phyloP scores from a whole-genome alignment of 2,888 invertebrate genomes.

The Eilema sororculum region DNA sequence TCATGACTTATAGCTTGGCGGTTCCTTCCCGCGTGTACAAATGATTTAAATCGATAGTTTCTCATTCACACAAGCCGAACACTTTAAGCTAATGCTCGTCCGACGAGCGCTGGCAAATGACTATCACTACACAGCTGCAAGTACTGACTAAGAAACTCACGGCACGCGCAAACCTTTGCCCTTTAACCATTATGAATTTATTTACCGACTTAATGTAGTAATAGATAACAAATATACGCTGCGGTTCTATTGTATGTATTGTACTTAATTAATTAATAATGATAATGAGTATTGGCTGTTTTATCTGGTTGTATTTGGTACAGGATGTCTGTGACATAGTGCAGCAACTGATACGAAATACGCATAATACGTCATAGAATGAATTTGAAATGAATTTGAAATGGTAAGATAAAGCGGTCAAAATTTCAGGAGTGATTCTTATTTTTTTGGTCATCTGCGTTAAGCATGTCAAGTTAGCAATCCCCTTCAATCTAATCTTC shows the following conservation, averaged over 20 bases:
- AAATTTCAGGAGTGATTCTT: not conserved
- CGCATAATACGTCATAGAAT: slow-evolving; percentile 22
- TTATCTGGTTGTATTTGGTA: slow-evolving; percentile 43
- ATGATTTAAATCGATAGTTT: slow-evolving; percentile 88
- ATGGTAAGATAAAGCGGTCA: no score
- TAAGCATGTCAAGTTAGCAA: not conserved
- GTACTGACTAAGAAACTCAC: slow-evolving; percentile 61
- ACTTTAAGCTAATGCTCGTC: slow-evolving; percentile 49
- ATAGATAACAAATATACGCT: slow-evolving; percentile 72
- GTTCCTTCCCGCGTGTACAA: slow-evolving; percentile 88
- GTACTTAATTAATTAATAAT: slow-evolving; percentile 73
- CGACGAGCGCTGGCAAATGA: slow-evolving; percentile 61
- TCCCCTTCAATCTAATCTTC: not conserved
- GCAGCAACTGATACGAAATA: slow-evolving; percentile 31
- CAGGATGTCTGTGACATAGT: slow-evolving; percentile 52
- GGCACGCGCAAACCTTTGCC: slow-evolving; percentile 84
- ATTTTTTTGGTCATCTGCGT: not conserved
- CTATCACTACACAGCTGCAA: slow-evolving; percentile 54
- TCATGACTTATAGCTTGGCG: slow-evolving; percentile 88
- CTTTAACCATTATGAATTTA: slow-evolving; percentile 79
- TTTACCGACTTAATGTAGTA: slow-evolving; percentile 74
- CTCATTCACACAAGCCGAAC: slow-evolving; percentile 82
- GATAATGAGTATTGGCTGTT: slow-evolving; percentile 61
- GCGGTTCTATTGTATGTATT: slow-evolving; percentile 74
- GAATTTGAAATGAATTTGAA: slow-evolving; percentile 20